A percentile compares a stretch with the other conserved stretches of the same genome.
Evolutionary conservation across 2,797 vertebrate genomes (phyloP).

Genomic region (Argentina silus): DNA sequence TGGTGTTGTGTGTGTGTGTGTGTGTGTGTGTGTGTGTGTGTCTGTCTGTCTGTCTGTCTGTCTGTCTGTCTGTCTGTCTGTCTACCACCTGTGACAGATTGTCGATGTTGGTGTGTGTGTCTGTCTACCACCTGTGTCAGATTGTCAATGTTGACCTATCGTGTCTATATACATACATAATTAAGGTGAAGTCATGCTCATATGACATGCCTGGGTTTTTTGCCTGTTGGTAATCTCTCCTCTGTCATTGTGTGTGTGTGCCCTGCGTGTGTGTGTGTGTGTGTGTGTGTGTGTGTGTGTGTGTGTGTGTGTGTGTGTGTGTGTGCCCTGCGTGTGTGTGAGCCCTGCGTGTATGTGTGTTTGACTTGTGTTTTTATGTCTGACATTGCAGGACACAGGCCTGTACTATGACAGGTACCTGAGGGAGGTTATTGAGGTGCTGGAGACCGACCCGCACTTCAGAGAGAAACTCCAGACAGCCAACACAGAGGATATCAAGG

Average conservation of each 20-base stretch:
- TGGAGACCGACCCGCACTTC: conserved; percentile 92
- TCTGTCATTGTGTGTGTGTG: not conserved
- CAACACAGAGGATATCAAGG: conserved; percentile 92
- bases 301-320: conserved; percentile 3
- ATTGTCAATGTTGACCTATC: no score
- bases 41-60: not conserved
- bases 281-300: conserved; percentile 2
- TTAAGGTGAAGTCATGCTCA: no score
- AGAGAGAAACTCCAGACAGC: conserved; percentile 90
- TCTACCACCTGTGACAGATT: not conserved
- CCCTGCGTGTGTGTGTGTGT: not conserved
- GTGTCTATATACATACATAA: no score
- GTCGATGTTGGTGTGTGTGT: not conserved
- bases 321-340: conserved; percentile 1
- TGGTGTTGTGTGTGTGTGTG: not conserved
- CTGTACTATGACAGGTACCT: conserved; percentile 91
- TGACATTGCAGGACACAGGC: conserved; percentile 83
- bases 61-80: not conserved
- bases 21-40: conserved; percentile 14
- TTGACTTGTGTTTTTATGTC: not conserved
- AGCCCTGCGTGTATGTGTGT: not conserved
- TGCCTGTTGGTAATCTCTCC: no score
- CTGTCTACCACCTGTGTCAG: not conserved
- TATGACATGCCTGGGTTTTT: no score
- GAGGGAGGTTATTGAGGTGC: conserved; percentile 89